phyloP scores from a whole-genome alignment of 2,113 vertebrate species.

The Aegotheles bennettii region DNA sequence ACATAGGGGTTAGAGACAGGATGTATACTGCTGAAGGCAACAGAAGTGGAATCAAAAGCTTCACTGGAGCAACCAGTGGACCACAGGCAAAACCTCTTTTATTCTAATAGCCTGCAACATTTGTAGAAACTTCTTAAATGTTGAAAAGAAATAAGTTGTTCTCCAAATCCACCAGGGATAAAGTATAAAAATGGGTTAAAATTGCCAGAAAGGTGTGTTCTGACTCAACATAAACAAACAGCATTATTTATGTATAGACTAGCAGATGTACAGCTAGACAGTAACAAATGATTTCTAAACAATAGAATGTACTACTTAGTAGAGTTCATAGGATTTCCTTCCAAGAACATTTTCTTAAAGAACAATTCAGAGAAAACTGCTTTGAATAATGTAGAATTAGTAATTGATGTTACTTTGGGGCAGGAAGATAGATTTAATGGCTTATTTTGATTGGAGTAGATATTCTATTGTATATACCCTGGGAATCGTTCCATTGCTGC shows the following conservation, averaged over 20 bases:
- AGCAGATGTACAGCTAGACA: neutral
- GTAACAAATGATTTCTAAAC: neutral
- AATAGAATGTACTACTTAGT: neutral
- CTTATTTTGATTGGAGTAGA: conserved; percentile 5
- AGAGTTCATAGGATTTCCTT: neutral
- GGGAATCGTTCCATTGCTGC: neutral
- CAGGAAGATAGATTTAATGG: neutral
- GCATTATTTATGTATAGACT: neutral
- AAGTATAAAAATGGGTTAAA: neutral
- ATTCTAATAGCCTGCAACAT: neutral
- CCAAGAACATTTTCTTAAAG: neutral
- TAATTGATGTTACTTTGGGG: neutral
- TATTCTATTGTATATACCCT: neutral
- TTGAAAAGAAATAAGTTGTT: neutral
- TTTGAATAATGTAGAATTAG: neutral
- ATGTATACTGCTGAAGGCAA: neutral
- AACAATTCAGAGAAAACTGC: neutral
- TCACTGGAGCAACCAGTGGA: neutral
- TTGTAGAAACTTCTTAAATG: neutral
- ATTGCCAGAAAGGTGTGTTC: neutral
- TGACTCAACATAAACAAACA: neutral
- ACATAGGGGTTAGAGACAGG: neutral
- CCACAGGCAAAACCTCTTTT: neutral
- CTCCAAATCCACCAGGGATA: neutral
- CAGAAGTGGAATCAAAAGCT: neutral